Percentiles rank a stretch among this genome's conserved stretches.
phyloP scores from a whole-genome alignment of 2,797 vertebrate genomes.

The Sarcoramphus papa region DNA sequence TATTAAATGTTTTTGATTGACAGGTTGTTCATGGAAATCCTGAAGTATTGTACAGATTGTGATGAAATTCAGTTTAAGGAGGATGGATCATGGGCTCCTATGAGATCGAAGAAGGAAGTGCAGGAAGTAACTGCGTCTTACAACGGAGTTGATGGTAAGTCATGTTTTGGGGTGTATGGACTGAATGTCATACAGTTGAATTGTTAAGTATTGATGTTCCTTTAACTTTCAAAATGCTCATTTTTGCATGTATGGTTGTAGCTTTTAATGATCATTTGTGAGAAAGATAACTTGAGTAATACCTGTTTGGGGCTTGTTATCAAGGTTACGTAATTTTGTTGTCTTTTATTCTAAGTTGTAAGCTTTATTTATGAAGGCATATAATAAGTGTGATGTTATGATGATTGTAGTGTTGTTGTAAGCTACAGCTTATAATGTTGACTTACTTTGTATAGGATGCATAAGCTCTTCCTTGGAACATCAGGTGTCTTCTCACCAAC shows the following conservation, averaged over 20 bases:
- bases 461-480: conserved; percentile 84
- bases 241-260: not conserved
- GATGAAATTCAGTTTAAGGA: conserved; percentile 99
- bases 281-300: not conserved
- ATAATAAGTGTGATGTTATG: not conserved
- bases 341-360: not conserved
- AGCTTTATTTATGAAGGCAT: not conserved
- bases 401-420: not conserved
- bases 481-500: conserved; percentile 75
- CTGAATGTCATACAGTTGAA: not conserved
- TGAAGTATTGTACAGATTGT: conserved; percentile 94
- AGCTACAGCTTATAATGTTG: not conserved
- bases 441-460: conserved; percentile 68
- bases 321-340: fast-evolving
- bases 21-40: conserved; percentile 98
- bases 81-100: conserved; percentile 94
- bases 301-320: not conserved
- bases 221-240: not conserved
- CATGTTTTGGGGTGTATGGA: fast-evolving
- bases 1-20: not conserved
- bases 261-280: not conserved
- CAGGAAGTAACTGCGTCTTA: conserved; percentile 87
- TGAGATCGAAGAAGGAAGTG: conserved; percentile 95
- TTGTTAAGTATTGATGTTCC: not conserved
- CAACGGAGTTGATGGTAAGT: conserved; percentile 89